A percentile compares a stretch with the other conserved stretches of the same genome.
Evolutionary conservation across 2,797 vertebrate genomes (phyloP).

Genomic region (Glossophaga mutica): DNA sequence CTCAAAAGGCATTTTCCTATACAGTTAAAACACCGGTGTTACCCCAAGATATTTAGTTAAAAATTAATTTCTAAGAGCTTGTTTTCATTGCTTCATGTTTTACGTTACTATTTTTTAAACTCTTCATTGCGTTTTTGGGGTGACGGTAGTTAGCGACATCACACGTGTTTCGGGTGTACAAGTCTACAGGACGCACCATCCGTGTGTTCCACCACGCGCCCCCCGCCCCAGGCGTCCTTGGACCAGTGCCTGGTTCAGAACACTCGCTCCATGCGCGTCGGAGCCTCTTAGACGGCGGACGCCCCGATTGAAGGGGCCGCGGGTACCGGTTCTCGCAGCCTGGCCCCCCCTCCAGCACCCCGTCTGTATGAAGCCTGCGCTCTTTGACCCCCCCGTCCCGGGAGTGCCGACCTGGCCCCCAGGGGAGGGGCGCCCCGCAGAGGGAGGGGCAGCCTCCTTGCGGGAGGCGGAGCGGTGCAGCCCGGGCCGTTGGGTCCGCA

Average conservation of each 20-base stretch:
- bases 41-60: background rate
- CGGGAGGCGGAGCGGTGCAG: too few species aligned
- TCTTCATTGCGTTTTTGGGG: background rate
- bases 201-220: rapidly evolving
- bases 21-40: background rate
- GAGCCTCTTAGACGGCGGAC: background rate
- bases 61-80: background rate
- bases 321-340: background rate
- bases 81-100: background rate
- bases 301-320: too few species aligned
- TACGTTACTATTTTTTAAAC: background rate
- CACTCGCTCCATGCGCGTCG: rapidly evolving
- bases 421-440: too few species aligned
- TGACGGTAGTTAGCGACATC: background rate
- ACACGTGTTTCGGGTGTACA: background rate
- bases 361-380: too few species aligned
- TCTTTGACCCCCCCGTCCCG: too few species aligned
- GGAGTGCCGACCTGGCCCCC: too few species aligned
- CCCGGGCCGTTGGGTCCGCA: background rate
- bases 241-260: background rate
- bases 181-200: rapidly evolving
- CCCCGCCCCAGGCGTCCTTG: background rate
- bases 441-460: too few species aligned
- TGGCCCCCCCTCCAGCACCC: background rate
- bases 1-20: background rate